These are phyloP conservation scores for Apogon hyalosoma DNA, from an alignment of 2,797 vertebrate species.

Conservation along the genomic window DNA sequence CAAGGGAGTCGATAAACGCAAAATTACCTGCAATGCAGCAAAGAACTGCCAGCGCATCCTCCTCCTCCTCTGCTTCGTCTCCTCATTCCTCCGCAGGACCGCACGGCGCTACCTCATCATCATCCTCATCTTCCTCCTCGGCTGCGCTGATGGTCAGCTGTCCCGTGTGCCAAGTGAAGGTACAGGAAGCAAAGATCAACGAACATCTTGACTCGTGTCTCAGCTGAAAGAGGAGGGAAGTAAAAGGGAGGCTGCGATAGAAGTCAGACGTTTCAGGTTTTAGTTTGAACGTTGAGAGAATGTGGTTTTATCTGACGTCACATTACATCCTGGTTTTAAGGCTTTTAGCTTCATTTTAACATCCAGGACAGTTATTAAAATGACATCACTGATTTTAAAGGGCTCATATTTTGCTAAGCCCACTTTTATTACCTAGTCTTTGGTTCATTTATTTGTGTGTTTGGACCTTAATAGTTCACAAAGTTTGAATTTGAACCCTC, in stretches of 20 bases:
- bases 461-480: too few relatives aligned
- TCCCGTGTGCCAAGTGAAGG: conserved; percentile 87
- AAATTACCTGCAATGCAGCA: conserved; percentile 41
- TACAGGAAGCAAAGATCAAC: conserved; percentile 89
- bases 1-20: conserved; percentile 18
- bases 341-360: neutral
- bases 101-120: conserved; percentile 16
- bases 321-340: neutral
- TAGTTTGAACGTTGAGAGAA: conserved; percentile 5
- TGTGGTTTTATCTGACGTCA: neutral
- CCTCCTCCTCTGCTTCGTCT: conserved; percentile 25
- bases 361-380: neutral
- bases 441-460: too few relatives aligned
- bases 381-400: neutral
- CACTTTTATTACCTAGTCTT: too few relatives aligned
- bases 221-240: conserved; percentile 35
- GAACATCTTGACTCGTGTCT: conserved; percentile 93
- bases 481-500: too few relatives aligned
- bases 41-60: conserved; percentile 14
- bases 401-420: too few relatives aligned
- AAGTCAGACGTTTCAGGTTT: conserved; percentile 2
- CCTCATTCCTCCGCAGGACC: conserved; percentile 27
- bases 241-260: conserved; percentile 1
- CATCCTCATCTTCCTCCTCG: conserved; percentile 11
- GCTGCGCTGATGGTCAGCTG: conserved; percentile 84